Base-by-base conservation (phyloP, 2,888 invertebrate species). In the Andrena hattorfiana region DNA sequence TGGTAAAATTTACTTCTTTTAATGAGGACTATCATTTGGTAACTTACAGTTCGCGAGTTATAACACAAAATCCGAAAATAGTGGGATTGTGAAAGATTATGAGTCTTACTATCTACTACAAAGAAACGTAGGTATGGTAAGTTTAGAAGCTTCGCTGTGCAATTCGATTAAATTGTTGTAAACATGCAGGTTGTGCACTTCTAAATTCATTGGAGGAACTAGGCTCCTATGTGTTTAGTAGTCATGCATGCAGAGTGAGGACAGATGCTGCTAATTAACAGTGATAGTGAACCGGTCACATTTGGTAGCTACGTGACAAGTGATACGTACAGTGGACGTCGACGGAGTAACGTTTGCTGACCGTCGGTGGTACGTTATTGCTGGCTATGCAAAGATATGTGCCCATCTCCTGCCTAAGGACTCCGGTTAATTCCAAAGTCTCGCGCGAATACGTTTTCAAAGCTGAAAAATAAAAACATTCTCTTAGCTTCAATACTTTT, bases 361-460 rank as follows among this genome's bases (percentile, higher is more conserved):
- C 96, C 35, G 97, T 96, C 30, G 98, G 98, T 20, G 97, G 98
- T 54, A 98, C 95, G 28, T 97, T 97, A 94, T 98, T 98, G 91
- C 96, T 97, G 66, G 98, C 98, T 91, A 98, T 97, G 94, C 98
- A 98, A 89, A 97, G 95, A 94, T 97, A 98, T 51, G 96, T 95
- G 32, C 97, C 98, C 97, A 98, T 98, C 93, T 98, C 97, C 48
- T 96, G 95, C 68, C 97, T 95, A 91, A 97, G 96, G 64, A 98
- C 97, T 92, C 97, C 97, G 78, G 95, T 95, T 85, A 98, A 94
- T 84, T 96, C 95, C 85, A 98, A 94, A 32, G 95, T 96, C 91
- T 97, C 97, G 0, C 97, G 97, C 90, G 96, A 96, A 92, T 96
- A 96, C 56, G 94, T 95, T 88, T 96, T 96, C 77, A 96, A 95